Base-by-base conservation (phyloP, 2,888 invertebrate species). In the Loripinus fragilis region DNA sequence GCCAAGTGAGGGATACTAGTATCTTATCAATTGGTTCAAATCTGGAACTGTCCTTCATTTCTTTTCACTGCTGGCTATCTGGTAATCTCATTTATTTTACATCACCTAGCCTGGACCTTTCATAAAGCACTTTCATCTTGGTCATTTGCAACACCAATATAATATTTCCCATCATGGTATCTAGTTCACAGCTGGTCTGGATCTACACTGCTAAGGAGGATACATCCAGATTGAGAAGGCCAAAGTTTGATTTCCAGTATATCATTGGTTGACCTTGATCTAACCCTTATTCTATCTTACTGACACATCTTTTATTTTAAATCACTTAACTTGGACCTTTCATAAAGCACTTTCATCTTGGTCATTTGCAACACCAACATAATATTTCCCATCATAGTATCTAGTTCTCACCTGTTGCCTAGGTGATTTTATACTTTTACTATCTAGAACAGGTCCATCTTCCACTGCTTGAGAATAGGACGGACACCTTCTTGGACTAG, bases 131-230 rank as follows among this genome's bases (percentile, higher is more conserved):
- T 84, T 45, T 84, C 84, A 65, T 84, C 84, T n/a, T 79, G 71
- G 64, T 80, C 80, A 35, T 66, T 70, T 25, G 79, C 75, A 33
- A 91, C 88, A 64, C 88, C 89, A n/a, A 89, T 86, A 70, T 91
- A 91, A 74, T 89, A 89, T 66, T 90, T 90, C n/a, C 90, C 90
- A 70, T 90, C 90, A 72, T 87, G 84, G 71, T n/a, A n/a, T n/a
- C n/a, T n/a, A n/a, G n/a, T n/a, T n/a, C n/a, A n/a, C n/a, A n/a
- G n/a, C n/a, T n/a, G n/a, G n/a, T n/a, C n/a, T n/a, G n/a, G n/a
- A n/a, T n/a, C n/a, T n/a, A n/a, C n/a, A n/a, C n/a, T n/a, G n/a
- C n/a, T n/a, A n/a, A n/a, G n/a, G n/a, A n/a, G n/a, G n/a, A n/a
- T n/a, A n/a, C n/a, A n/a, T n/a, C n/a, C n/a, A n/a, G n/a, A n/a